Base-by-base conservation (phyloP, 1,140 invertebrate species). In the Melitaea cinxia region DNA sequence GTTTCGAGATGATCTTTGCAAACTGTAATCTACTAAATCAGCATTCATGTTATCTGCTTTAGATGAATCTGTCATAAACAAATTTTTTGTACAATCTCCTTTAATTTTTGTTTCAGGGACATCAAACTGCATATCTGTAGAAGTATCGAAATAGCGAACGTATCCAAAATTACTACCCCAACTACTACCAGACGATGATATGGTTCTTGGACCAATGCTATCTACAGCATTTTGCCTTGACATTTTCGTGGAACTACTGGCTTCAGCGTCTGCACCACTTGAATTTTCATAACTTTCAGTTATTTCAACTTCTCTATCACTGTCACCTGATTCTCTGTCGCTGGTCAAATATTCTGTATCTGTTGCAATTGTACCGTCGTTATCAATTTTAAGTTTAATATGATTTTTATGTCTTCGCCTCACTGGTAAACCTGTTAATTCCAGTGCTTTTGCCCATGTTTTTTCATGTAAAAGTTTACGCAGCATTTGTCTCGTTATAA, bases 401-500 rank as follows among this genome's bases (percentile, higher is more conserved):
- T 87, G 94, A 73, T 91, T 93, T 68, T 91, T 92, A 65, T 94
- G 93, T 63, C 92, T 86, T 45, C 93, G 75, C 65, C 89, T 91
- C 2, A 90, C 87, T 57, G 91, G 91, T 33, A 93, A 84, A 15
- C 88, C 81, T 10, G 89, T 86, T 53, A 92, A 74, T 83, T 91
- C 88, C 67, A 93, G 91, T 68, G 87, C 87, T 63, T 88, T 89
- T 4, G 80, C 88, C 88, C 88, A 91, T 0, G 88, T 80, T 33
- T 83, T 81, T 70, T 91, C 88, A 26, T 91, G 88, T 23, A 96
- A 89, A 37, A 97, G 88, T 80, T 94, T 93, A 85, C 96, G 95
- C 30, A 96, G 89, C 75, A 96, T 92, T 77, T 93, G 93, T 50
- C 93, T 88, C 4, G 93, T 94, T 60, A 97, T 94, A 3, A 95